A percentile compares a stretch with the other conserved stretches of the same genome.
phyloP scores from a whole-genome alignment of 2,797 vertebrate species.

The Malacoctenus gilli region DNA sequence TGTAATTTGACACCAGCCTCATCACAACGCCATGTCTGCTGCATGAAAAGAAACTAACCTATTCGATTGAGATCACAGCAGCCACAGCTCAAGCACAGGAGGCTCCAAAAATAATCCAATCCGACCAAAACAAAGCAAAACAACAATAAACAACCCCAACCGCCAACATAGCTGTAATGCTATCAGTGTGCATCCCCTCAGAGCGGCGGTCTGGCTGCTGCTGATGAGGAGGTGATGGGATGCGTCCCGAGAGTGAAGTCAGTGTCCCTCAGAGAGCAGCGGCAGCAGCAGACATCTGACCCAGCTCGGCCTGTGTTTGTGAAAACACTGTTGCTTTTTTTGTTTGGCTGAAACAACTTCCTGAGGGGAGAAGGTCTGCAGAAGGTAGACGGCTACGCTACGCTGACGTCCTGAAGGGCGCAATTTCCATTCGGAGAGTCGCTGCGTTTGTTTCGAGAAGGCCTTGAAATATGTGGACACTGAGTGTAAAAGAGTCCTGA shows the following conservation, averaged over 20 bases:
- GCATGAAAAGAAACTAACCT: too few relatives aligned
- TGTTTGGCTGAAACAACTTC: conserved; percentile 11
- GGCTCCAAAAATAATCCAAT: conserved; percentile 26
- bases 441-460: conserved; percentile 15
- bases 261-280: conserved; percentile 39
- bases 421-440: conserved; percentile 12
- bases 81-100: conserved; percentile 2
- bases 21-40: too few relatives aligned
- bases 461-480: too few relatives aligned
- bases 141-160: too few relatives aligned
- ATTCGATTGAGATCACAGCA: too few relatives aligned
- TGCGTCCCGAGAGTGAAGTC: conserved; percentile 54
- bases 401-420: neutral
- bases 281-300: conserved; percentile 35
- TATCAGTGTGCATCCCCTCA: conserved; percentile 33
- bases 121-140: conserved; percentile 7
- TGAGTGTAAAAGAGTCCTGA: too few relatives aligned
- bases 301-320: conserved; percentile 28
- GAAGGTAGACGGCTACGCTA: neutral
- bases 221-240: conserved; percentile 26
- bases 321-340: conserved; percentile 34
- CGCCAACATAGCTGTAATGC: conserved; percentile 9
- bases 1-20: too few relatives aligned
- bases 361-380: neutral
- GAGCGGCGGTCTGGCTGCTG: conserved; percentile 12